Percentiles rank a stretch among this genome's conserved stretches.
These are phyloP conservation scores for Hemistola chrysoprasaria DNA, from an alignment of 2,888 invertebrate genomes.

Conservation along the genomic window DNA sequence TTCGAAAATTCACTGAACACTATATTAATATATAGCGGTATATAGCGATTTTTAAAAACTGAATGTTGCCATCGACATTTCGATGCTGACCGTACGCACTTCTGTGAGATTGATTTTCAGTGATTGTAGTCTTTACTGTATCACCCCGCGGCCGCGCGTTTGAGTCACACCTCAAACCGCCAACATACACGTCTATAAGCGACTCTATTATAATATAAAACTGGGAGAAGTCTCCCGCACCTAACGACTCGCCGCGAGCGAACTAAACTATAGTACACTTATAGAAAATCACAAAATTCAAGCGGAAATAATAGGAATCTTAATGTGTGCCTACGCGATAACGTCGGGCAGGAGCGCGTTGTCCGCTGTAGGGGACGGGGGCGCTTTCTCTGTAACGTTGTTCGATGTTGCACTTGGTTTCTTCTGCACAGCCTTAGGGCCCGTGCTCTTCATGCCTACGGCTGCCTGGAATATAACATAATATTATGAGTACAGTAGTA, in stretches of 20 bases:
- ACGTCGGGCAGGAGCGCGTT: conserved; percentile 71
- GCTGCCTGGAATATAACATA: conserved; percentile 58
- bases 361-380: conserved; percentile 76
- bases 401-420: conserved; percentile 27
- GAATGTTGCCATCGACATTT: too few relatives aligned
- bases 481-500: too few relatives aligned
- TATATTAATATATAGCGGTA: too few relatives aligned
- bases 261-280: conserved; percentile 77
- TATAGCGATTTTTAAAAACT: too few relatives aligned
- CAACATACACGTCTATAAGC: conserved; percentile 72
- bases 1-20: too few relatives aligned
- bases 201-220: conserved; percentile 79
- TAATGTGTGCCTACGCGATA: conserved; percentile 60
- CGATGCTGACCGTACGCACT: too few relatives aligned
- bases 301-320: conserved; percentile 80
- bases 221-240: conserved; percentile 74
- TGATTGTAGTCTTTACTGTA: background rate
- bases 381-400: conserved; percentile 56
- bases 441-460: conserved; percentile 43
- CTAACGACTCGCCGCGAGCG: conserved; percentile 68
- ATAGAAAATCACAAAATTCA: conserved; percentile 81
- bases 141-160: conserved; percentile 14
- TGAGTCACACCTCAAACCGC: conserved; percentile 40
- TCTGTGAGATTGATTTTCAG: too few relatives aligned
- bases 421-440: conserved; percentile 40